Percentiles rank a stretch among this genome's conserved stretches.
Evolutionary conservation across 2,888 invertebrate species (phyloP).

Genomic region (Mesorhabditis spiculigera): DNA sequence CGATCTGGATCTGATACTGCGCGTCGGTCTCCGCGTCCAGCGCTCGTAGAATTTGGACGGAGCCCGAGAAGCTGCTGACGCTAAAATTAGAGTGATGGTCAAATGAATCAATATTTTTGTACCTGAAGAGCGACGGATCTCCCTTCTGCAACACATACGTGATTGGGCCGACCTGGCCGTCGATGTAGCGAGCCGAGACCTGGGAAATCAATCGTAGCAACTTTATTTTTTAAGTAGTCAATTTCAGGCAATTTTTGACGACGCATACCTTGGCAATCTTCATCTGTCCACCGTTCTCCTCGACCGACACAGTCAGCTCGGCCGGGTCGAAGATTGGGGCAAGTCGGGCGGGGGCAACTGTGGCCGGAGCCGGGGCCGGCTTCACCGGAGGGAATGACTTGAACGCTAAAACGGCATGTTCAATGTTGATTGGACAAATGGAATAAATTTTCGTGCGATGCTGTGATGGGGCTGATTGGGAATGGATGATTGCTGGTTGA

Average conservation of each 20-base stretch:
- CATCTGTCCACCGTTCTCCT: conserved; percentile 50
- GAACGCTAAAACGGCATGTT: conserved; percentile 7
- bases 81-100: conserved; percentile 17
- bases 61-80: conserved; percentile 48
- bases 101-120: neutral
- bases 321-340: conserved; percentile 52
- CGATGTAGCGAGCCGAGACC: conserved; percentile 48
- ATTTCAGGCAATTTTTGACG: neutral
- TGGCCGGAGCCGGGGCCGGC: neutral
- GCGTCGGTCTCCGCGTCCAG: conserved; percentile 84
- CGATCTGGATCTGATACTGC: conserved; percentile 38
- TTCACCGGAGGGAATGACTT: neutral
- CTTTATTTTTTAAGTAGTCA: neutral
- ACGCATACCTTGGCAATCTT: conserved; percentile 38
- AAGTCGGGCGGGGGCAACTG: conserved; percentile 19
- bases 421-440: neutral
- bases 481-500: neutral
- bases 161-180: conserved; percentile 46
- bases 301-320: conserved; percentile 44
- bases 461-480: conserved; percentile 10
- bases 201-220: conserved; percentile 6
- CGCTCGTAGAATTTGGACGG: conserved; percentile 39
- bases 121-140: conserved; percentile 43
- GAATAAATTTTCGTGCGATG: conserved; percentile 14
- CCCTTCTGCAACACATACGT: conserved; percentile 53